Conservation (phyloP, 2,797 vertebrate genomes). For the Siniperca scherzeri region DNA sequence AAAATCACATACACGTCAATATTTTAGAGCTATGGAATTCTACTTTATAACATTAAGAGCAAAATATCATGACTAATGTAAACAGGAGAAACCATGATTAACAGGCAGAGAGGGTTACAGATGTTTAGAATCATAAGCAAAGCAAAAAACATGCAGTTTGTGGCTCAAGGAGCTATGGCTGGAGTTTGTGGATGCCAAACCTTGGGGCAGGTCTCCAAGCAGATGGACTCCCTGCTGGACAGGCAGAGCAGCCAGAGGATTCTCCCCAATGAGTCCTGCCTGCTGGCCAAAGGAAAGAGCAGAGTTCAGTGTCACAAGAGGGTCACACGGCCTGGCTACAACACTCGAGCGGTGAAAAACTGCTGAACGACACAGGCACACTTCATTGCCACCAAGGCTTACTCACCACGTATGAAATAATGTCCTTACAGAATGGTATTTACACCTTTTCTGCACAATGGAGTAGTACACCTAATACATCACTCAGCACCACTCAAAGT, state of each 20-base stretch:
- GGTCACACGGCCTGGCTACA: conserved; percentile 40
- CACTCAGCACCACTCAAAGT: conserved; percentile 59
- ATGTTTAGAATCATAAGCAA: conserved; percentile 53
- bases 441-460: conserved; percentile 47
- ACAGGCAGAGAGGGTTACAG: conserved; percentile 35
- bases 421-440: conserved; percentile 38
- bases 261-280: conserved; percentile 92
- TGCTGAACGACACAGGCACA: conserved; percentile 20
- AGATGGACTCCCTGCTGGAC: conserved; percentile 88
- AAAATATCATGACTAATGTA: neutral
- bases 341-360: neutral
- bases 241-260: conserved; percentile 86
- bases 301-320: conserved; percentile 60
- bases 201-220: conserved; percentile 89
- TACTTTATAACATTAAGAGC: neutral
- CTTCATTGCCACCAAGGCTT: conserved; percentile 33
- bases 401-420: conserved; percentile 59
- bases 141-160: conserved; percentile 46
- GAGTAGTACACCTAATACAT: conserved; percentile 55
- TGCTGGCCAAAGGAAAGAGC: conserved; percentile 74
- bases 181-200: conserved; percentile 74
- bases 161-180: conserved; percentile 39
- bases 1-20: neutral
- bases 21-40: neutral
- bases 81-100: neutral